Conservation (phyloP, 2,797 vertebrate genomes). For the Sebastes hubbsi region DNA sequence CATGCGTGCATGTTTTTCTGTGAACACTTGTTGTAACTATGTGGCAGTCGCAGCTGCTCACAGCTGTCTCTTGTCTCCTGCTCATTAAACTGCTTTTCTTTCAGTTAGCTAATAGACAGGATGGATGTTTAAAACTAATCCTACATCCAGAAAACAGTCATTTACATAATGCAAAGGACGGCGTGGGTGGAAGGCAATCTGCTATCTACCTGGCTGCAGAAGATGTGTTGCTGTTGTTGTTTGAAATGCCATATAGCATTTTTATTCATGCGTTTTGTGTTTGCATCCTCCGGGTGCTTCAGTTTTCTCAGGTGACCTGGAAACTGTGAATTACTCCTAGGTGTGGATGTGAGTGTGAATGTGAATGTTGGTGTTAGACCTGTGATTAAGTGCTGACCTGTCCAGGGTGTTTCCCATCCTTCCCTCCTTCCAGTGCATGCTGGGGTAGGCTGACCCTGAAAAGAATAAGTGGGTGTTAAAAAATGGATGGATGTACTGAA, state of each 20-base stretch:
- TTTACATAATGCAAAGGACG: slow-evolving; percentile 20
- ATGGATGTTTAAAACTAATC: slow-evolving; percentile 18
- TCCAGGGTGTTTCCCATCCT: neutral
- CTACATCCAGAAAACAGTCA: neutral
- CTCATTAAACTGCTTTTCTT: slow-evolving; percentile 18
- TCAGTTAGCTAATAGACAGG: neutral
- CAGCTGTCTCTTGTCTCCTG: neutral
- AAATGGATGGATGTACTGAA: slow-evolving; percentile 21
- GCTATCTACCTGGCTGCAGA: neutral
- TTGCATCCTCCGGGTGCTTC: neutral
- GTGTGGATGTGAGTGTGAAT: slow-evolving; percentile 22
- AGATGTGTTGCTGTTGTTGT: neutral
- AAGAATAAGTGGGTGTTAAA: slow-evolving; percentile 20
- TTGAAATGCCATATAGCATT: neutral
- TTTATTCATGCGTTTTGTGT: neutral
- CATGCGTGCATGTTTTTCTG: neutral
- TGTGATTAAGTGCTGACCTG: slow-evolving; percentile 22
- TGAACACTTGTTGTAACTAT: neutral
- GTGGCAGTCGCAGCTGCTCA: neutral
- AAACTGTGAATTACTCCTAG: slow-evolving; percentile 14
- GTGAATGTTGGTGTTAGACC: neutral
- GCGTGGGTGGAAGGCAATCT: neutral
- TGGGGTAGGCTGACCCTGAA: slow-evolving; percentile 14
- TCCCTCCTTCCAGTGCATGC: neutral
- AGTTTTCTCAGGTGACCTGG: slow-evolving; percentile 16